Percentiles rank a stretch among this genome's conserved stretches.
Conservation (phyloP, 2,113 vertebrate genomes). For the Callionymus lyra region DNA sequence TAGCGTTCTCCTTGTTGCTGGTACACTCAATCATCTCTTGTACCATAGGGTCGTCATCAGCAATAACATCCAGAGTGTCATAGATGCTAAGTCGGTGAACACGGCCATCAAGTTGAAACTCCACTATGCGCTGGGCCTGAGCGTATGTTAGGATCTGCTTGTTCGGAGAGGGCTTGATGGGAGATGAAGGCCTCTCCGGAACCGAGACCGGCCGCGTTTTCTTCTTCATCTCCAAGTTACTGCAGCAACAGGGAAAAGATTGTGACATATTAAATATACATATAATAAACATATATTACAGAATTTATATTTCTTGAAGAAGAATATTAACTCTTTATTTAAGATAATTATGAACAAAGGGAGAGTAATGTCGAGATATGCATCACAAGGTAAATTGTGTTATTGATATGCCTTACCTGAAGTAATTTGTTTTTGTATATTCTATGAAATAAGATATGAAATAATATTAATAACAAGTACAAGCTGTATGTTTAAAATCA, state of each 20-base stretch:
- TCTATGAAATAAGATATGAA: too few relatives aligned
- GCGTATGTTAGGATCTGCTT: slow-evolving; percentile 91
- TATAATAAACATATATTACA: too few relatives aligned
- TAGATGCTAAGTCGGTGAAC: slow-evolving; percentile 90
- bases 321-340: too few relatives aligned
- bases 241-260: slow-evolving; percentile 21
- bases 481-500: too few relatives aligned
- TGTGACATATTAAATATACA: too few relatives aligned
- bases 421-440: too few relatives aligned
- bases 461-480: too few relatives aligned
- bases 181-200: slow-evolving; percentile 81
- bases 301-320: too few relatives aligned
- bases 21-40: slow-evolving; percentile 93
- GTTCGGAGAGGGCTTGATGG: slow-evolving; percentile 86
- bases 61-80: slow-evolving; percentile 83
- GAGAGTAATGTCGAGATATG: too few relatives aligned
- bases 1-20: slow-evolving; percentile 93
- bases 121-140: slow-evolving; percentile 95
- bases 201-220: slow-evolving; percentile 82
- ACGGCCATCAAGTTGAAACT: slow-evolving; percentile 90
- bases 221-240: slow-evolving; percentile 81
- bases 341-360: too few relatives aligned
- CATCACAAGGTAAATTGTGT: too few relatives aligned
- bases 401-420: too few relatives aligned
- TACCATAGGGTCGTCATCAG: slow-evolving; percentile 85